Conservation (phyloP, 2,113 vertebrate genomes). For the Hepsetus odoe region DNA sequence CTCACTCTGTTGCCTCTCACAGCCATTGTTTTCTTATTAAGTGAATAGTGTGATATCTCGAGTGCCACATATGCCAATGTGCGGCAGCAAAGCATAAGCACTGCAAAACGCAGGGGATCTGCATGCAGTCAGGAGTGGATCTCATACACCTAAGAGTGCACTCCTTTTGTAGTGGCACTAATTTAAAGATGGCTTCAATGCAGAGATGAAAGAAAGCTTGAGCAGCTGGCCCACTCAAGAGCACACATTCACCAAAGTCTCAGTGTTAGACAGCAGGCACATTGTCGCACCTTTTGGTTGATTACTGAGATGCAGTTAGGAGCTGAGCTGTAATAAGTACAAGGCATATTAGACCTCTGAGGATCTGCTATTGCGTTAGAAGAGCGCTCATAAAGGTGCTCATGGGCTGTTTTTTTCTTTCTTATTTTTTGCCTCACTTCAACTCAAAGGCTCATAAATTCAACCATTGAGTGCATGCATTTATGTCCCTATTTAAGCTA, state of each 20-base stretch:
- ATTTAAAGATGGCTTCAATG: slow-evolving; percentile 61
- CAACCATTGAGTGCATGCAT: slow-evolving; percentile 17
- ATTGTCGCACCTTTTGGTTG: slow-evolving; percentile 40
- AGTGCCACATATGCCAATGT: slow-evolving; percentile 8
- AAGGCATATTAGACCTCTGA: background rate
- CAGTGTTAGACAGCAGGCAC: slow-evolving; percentile 45
- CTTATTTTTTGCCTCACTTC: background rate
- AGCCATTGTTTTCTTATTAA: slow-evolving; percentile 26
- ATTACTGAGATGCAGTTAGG: slow-evolving; percentile 42
- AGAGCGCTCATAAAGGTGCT: slow-evolving; percentile 12
- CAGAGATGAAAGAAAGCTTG: slow-evolving; percentile 57
- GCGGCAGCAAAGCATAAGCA: slow-evolving; percentile 19
- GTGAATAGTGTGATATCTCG: slow-evolving; percentile 13
- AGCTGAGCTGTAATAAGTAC: slow-evolving; percentile 19
- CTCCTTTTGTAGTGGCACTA: slow-evolving; percentile 53
- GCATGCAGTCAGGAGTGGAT: slow-evolving; percentile 47
- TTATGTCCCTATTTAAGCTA: slow-evolving; percentile 40
- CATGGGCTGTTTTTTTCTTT: slow-evolving; percentile 17
- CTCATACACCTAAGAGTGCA: slow-evolving; percentile 62
- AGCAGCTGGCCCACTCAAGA: slow-evolving; percentile 52
- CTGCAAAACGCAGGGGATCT: slow-evolving; percentile 54
- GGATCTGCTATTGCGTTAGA: slow-evolving; percentile 1
- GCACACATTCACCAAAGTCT: slow-evolving; percentile 35
- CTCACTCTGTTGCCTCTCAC: background rate
- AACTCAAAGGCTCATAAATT: slow-evolving; percentile 41